phyloP scores from a whole-genome alignment of 1,140 invertebrate species.

The Temnothorax longispinosus region DNA sequence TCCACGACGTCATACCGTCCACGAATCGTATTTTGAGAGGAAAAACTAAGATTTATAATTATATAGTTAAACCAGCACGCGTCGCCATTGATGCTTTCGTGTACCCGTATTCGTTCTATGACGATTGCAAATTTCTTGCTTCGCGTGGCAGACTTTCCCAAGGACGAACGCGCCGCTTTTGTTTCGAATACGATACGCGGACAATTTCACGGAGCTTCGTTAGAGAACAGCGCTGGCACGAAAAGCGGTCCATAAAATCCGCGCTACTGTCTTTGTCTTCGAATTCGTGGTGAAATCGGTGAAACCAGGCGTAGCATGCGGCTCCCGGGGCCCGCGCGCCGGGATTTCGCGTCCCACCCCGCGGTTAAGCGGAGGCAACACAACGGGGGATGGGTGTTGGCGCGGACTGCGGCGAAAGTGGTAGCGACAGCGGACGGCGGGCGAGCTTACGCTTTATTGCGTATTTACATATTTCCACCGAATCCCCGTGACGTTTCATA shows the following conservation, averaged over 20 bases:
- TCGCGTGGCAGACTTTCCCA: not conserved
- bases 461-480: conserved; percentile 76
- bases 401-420: conserved; percentile 13
- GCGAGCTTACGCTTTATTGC: conserved; percentile 72
- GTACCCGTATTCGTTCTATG: not conserved
- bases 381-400: not conserved
- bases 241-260: conserved; percentile 45
- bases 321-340: not conserved
- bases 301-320: not conserved
- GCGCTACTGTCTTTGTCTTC: conserved; percentile 34
- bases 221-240: not conserved
- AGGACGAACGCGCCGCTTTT: not conserved
- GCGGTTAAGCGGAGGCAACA: not conserved
- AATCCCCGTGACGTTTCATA: conserved; percentile 73
- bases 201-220: conserved; percentile 4
- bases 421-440: conserved; percentile 2
- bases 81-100: not conserved
- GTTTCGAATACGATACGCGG: not conserved
- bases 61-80: not conserved
- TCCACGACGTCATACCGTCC: too few species aligned
- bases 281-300: conserved; percentile 37
- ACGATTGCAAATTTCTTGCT: not conserved
- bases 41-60: not conserved
- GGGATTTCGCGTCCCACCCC: conserved; percentile 40
- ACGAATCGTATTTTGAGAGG: not conserved